Conservation (phyloP, 2,113 vertebrate genomes). For the Garra rufa region DNA sequence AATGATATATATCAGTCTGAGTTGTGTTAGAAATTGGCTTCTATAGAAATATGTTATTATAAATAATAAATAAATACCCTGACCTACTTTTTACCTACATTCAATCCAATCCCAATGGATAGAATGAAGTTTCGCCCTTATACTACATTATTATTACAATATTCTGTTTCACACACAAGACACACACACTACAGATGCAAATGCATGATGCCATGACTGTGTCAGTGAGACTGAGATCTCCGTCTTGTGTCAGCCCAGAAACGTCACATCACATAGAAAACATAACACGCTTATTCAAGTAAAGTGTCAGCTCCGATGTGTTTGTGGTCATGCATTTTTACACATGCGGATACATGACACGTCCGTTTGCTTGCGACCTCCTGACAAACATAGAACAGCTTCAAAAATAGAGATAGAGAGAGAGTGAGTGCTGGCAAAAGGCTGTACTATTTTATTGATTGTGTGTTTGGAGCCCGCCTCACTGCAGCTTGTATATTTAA, state of each 20-base stretch:
- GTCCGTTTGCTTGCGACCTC: conserved; percentile 18
- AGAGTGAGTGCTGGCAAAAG: not conserved
- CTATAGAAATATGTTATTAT: not conserved
- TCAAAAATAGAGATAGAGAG: not conserved
- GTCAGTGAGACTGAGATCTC: not conserved
- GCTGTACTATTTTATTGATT: not conserved
- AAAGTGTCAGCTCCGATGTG: not conserved
- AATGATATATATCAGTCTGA: no score
- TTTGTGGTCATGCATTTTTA: conserved; percentile 10
- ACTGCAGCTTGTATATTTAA: conserved; percentile 57
- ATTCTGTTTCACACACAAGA: not conserved
- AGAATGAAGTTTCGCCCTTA: not conserved
- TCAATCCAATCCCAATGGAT: not conserved
- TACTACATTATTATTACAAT: not conserved
- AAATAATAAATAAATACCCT: conserved; percentile 8
- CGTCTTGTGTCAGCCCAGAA: conserved; percentile 6
- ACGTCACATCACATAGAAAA: conserved; percentile 7
- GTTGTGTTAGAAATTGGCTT: no score
- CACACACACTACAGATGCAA: not conserved
- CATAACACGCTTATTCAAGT: not conserved
- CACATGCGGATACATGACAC: not conserved
- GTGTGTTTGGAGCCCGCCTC: not conserved
- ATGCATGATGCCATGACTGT: not conserved
- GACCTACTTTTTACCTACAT: not conserved
- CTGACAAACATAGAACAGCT: conserved; percentile 4